Conservation (phyloP, 2,113 vertebrate species). For the Acanthisitta chloris region DNA sequence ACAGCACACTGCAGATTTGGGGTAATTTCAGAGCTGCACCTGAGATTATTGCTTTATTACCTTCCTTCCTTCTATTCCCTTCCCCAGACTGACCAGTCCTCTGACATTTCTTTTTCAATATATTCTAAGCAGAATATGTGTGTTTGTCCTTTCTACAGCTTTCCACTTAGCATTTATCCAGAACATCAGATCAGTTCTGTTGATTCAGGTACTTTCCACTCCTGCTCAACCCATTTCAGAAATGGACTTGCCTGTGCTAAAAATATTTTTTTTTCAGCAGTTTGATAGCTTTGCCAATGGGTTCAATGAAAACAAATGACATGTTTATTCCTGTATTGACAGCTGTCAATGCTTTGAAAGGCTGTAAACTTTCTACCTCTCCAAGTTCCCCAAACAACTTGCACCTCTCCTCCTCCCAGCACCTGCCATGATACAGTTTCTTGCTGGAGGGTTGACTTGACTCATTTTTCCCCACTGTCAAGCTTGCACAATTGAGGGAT, state of each 20-base stretch:
- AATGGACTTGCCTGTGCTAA: background rate
- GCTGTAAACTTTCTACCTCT: background rate
- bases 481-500: background rate
- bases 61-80: background rate
- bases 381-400: background rate
- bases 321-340: constrained; percentile 8
- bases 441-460: background rate
- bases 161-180: background rate
- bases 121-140: background rate
- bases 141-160: background rate
- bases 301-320: background rate
- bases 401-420: background rate
- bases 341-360: background rate
- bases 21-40: background rate
- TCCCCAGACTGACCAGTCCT: background rate
- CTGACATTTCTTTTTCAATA: background rate
- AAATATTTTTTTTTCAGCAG: background rate
- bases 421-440: background rate
- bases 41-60: constrained; percentile 20
- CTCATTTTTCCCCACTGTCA: background rate
- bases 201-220: background rate
- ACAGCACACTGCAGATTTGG: background rate
- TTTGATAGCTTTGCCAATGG: background rate
- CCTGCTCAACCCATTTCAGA: background rate
- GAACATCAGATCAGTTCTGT: background rate